Evolutionary conservation across 1,140 invertebrate species (phyloP).

Genomic region (Hormaphis cornu): DNA sequence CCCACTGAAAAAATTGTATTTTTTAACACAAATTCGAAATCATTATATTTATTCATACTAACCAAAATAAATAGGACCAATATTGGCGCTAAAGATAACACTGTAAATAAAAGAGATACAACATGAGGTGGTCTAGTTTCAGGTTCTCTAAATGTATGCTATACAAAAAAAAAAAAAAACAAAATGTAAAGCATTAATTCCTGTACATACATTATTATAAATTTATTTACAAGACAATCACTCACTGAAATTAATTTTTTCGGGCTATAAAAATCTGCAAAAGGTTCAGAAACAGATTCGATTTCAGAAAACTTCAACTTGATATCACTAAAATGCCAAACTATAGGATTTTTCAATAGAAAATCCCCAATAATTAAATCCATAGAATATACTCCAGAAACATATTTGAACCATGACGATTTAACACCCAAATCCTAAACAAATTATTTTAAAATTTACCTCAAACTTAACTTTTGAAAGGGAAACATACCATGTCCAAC

Average conservation of each 20-base stretch:
- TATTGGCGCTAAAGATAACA: conserved; percentile 69
- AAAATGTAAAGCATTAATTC: not conserved
- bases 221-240: conserved; percentile 40
- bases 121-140: conserved; percentile 78
- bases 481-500: conserved; percentile 69
- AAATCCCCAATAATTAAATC: conserved; percentile 85
- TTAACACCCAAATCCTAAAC: conserved; percentile 66
- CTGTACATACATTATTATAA: conserved; percentile 34
- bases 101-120: conserved; percentile 85
- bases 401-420: conserved; percentile 67
- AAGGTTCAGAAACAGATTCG: conserved; percentile 40
- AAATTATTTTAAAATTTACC: not conserved
- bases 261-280: conserved; percentile 44
- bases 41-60: conserved; percentile 38
- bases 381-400: conserved; percentile 71
- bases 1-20: conserved; percentile 55
- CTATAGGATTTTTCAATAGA: conserved; percentile 76
- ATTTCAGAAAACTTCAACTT: conserved; percentile 58
- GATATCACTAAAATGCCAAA: conserved; percentile 72
- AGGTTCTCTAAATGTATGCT: conserved; percentile 85
- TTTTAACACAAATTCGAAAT: not conserved
- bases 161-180: conserved; percentile 15
- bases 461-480: not conserved
- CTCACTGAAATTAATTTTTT: conserved; percentile 74
- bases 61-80: conserved; percentile 71